These are phyloP conservation scores for Nephila pilipes DNA, from an alignment of 1,140 invertebrate genomes.

Conservation along the genomic window DNA sequence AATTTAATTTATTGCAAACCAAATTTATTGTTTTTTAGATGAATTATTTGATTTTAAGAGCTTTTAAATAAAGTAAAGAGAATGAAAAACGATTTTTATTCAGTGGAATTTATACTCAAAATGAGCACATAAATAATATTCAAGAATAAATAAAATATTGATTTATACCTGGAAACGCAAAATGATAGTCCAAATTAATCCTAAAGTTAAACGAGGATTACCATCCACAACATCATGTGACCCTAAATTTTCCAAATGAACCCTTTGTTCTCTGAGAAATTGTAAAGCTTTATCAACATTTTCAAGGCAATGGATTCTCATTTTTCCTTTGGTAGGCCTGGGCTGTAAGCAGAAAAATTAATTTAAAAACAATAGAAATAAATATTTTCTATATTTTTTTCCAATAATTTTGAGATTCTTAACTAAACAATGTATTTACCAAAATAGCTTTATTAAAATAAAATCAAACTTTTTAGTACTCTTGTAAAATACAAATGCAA, in stretches of 20 bases:
- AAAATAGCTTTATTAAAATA: too few relatives aligned
- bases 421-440: neutral
- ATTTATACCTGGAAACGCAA: slow-evolving; percentile 88
- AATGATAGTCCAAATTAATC: slow-evolving; percentile 99
- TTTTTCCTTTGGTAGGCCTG: slow-evolving; percentile 98
- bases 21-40: too few relatives aligned
- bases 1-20: too few relatives aligned
- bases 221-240: slow-evolving; percentile 99
- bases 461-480: too few relatives aligned
- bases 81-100: too few relatives aligned
- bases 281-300: slow-evolving; percentile 99
- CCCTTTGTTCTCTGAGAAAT: slow-evolving; percentile 97
- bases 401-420: too few relatives aligned
- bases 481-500: too few relatives aligned
- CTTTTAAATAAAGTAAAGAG: too few relatives aligned
- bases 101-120: too few relatives aligned
- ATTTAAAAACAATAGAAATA: neutral
- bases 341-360: slow-evolving; percentile 82
- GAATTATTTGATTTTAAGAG: too few relatives aligned
- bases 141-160: too few relatives aligned
- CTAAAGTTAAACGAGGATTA: slow-evolving; percentile 95
- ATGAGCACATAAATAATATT: too few relatives aligned
- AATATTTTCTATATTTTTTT: neutral
- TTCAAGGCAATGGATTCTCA: slow-evolving; percentile 99
- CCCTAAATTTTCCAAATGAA: slow-evolving; percentile 99